These are phyloP conservation scores for Oreotrochilus melanogaster DNA, from an alignment of 2,113 vertebrate genomes.

Conservation along the genomic window DNA sequence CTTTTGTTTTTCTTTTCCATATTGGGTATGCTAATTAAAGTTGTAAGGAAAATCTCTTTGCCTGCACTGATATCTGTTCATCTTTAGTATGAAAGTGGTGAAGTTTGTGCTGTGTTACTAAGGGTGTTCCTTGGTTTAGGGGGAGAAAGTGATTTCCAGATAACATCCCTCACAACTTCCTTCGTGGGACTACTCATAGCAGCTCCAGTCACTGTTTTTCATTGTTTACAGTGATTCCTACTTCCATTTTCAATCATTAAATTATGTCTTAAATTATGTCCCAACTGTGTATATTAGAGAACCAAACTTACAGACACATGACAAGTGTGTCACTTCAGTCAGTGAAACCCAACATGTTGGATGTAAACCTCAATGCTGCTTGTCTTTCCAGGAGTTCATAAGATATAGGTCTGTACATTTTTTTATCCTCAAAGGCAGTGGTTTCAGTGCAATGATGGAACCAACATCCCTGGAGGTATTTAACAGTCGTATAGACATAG, in stretches of 20 bases:
- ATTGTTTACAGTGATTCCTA: not conserved
- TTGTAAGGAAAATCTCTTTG: not conserved
- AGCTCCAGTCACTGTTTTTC: not conserved
- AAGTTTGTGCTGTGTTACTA: not conserved
- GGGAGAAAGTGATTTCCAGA: not conserved
- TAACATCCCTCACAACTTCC: not conserved
- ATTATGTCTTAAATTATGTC: not conserved
- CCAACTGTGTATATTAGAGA: not conserved
- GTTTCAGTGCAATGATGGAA: too few species aligned
- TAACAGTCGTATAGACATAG: too few species aligned
- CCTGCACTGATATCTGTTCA: not conserved
- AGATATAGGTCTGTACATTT: not conserved
- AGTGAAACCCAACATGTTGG: not conserved
- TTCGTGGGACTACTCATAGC: not conserved
- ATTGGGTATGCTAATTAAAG: not conserved
- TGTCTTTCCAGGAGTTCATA: not conserved
- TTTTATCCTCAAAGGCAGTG: not conserved
- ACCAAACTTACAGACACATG: not conserved
- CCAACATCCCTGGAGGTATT: too few species aligned
- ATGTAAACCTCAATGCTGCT: accelerated
- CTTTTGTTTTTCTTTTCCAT: not conserved
- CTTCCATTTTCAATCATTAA: not conserved
- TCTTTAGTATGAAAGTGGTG: not conserved
- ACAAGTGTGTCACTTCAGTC: not conserved
- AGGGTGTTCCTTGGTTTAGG: not conserved